These are phyloP conservation scores for Acropternis orthonyx DNA, from an alignment of 2,797 vertebrate species.

Conservation along the genomic window DNA sequence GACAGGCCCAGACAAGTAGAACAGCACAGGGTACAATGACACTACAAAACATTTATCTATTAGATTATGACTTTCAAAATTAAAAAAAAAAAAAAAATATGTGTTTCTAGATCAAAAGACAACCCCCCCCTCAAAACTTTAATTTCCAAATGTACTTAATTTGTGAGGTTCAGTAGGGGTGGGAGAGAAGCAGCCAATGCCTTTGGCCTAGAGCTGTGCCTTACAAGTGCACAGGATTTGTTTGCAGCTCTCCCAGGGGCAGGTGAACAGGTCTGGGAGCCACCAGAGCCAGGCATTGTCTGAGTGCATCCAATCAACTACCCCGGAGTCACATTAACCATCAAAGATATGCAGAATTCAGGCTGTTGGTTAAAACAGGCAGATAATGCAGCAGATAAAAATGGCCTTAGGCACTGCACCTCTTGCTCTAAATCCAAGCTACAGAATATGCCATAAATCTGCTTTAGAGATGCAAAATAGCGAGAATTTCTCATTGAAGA, in stretches of 20 bases:
- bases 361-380: not conserved
- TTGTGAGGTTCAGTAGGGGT: not conserved
- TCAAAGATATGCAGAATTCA: not conserved
- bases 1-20: not conserved
- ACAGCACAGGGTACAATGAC: not conserved
- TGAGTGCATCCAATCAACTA: not conserved
- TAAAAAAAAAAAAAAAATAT: not conserved
- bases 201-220: not conserved
- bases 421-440: not conserved
- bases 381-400: not conserved
- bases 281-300: not conserved
- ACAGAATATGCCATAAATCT: not conserved
- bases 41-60: not conserved
- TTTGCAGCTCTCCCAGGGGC: not conserved
- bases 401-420: not conserved
- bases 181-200: not conserved
- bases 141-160: not conserved
- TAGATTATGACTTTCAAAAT: not conserved
- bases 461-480: slow-evolving; percentile 16
- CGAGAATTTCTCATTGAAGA: slow-evolving; percentile 1
- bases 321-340: not conserved
- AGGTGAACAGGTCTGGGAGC: not conserved
- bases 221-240: not conserved
- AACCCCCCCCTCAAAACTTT: not conserved
- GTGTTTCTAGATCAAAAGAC: not conserved